Percentiles rank a stretch among this genome's conserved stretches.
Conservation (phyloP, 2,888 invertebrate species). For the Dioctria rufipes region DNA sequence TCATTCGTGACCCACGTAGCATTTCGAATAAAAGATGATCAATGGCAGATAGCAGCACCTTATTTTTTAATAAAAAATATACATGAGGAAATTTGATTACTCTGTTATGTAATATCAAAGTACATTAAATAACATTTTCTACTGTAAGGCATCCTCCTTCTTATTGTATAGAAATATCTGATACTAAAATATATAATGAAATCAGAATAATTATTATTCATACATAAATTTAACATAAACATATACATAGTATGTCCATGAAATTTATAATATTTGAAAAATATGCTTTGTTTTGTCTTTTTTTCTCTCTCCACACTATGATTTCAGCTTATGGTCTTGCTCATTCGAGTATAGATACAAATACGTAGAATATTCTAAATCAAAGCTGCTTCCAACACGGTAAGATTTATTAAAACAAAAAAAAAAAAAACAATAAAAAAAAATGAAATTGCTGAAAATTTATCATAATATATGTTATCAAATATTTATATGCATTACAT, state of each 20-base stretch:
- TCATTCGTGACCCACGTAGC: too few species aligned
- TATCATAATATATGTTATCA: slow-evolving; percentile 36
- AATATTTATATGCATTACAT: slow-evolving; percentile 5
- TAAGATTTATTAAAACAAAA: slow-evolving; percentile 23
- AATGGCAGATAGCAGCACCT: too few species aligned
- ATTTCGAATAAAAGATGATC: too few species aligned
- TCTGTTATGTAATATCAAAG: too few species aligned
- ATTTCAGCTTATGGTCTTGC: slow-evolving; percentile 50
- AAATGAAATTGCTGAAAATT: slow-evolving; percentile 27
- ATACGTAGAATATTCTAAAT: slow-evolving; percentile 49
- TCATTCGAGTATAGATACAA: slow-evolving; percentile 41
- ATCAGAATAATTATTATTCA: too few species aligned
- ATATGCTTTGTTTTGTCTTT: slow-evolving; percentile 4
- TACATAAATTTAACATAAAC: too few species aligned
- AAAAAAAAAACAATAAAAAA: not conserved
- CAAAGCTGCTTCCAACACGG: slow-evolving; percentile 50
- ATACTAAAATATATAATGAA: too few species aligned
- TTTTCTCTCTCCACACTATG: slow-evolving; percentile 6
- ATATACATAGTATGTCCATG: not conserved
- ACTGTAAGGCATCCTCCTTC: too few species aligned
- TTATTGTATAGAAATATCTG: too few species aligned
- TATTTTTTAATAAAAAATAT: too few species aligned
- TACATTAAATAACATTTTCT: too few species aligned
- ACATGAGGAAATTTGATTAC: too few species aligned
- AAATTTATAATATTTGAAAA: slow-evolving; percentile 24